Percentiles rank a stretch among this genome's conserved stretches.
Conservation (phyloP, 1,140 invertebrate species). For the Ganaspis sp. region DNA sequence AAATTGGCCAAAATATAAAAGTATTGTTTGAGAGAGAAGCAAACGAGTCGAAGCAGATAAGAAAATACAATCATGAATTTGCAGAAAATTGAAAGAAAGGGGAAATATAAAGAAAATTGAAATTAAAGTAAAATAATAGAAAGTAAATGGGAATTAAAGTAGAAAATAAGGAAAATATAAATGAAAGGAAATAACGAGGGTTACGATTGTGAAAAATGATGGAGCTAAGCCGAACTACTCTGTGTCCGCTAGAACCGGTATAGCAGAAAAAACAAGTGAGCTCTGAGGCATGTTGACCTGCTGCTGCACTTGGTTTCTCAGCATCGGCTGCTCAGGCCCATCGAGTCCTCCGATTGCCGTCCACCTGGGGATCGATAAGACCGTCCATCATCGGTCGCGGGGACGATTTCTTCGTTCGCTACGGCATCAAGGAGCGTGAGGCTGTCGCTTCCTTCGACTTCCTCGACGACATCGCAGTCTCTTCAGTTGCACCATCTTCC, state of each 20-base stretch:
- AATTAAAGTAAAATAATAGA: too few relatives aligned
- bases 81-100: conserved; percentile 37
- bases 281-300: conserved; percentile 66
- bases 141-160: too few relatives aligned
- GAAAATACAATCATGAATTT: conserved; percentile 40
- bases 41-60: neutral
- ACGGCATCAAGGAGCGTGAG: conserved; percentile 85
- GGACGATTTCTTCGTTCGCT: conserved; percentile 85
- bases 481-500: conserved; percentile 50
- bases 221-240: conserved; percentile 70
- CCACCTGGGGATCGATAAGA: conserved; percentile 73
- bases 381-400: conserved; percentile 84
- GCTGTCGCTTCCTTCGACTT: conserved; percentile 88
- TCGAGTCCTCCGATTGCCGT: conserved; percentile 76
- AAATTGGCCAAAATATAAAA: too few relatives aligned
- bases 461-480: conserved; percentile 80
- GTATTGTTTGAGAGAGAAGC: neutral
- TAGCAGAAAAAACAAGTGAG: conserved; percentile 54
- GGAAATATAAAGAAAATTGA: too few relatives aligned
- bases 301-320: conserved; percentile 74
- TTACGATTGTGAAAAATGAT: conserved; percentile 51
- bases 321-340: conserved; percentile 78
- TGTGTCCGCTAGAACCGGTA: conserved; percentile 67
- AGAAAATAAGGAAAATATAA: too few relatives aligned
- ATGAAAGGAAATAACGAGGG: conserved; percentile 42